These are phyloP conservation scores for Kradibia gibbosae DNA, from an alignment of 1,140 invertebrate genomes.

Conservation along the genomic window DNA sequence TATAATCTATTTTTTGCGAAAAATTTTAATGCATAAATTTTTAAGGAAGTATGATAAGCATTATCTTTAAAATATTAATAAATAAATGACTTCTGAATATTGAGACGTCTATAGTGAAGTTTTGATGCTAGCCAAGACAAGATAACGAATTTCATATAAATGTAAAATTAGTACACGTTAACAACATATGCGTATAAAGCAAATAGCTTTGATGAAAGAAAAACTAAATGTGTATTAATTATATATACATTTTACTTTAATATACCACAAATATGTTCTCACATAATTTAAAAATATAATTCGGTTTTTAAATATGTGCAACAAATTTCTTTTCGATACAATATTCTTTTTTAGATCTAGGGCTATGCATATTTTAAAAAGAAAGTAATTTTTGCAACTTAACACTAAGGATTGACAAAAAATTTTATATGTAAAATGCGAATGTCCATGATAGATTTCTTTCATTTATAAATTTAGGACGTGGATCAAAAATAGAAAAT, in stretches of 20 bases:
- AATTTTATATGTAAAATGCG: conserved; percentile 38
- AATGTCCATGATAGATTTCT: conserved; percentile 13
- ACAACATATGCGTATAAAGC: neutral
- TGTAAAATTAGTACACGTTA: neutral
- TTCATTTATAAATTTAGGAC: neutral
- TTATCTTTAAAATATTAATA: neutral
- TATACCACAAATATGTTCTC: neutral
- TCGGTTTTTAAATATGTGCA: neutral
- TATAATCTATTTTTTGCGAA: neutral
- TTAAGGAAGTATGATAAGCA: conserved; percentile 2
- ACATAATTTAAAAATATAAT: neutral
- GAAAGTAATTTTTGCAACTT: conserved; percentile 36
- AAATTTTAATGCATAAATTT: neutral
- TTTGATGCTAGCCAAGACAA: neutral
- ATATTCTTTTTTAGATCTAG: neutral
- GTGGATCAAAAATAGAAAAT: conserved; percentile 3
- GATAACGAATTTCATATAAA: neutral
- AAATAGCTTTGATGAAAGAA: neutral
- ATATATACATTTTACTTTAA: neutral
- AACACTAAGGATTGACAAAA: conserved; percentile 19
- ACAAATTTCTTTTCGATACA: neutral
- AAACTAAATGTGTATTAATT: too few species aligned
- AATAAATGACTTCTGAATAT: neutral
- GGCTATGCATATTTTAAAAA: conserved; percentile 27
- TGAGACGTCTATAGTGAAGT: neutral